Evolutionary conservation across 2,888 invertebrate genomes (phyloP).

Genomic region (Alitta virens): DNA sequence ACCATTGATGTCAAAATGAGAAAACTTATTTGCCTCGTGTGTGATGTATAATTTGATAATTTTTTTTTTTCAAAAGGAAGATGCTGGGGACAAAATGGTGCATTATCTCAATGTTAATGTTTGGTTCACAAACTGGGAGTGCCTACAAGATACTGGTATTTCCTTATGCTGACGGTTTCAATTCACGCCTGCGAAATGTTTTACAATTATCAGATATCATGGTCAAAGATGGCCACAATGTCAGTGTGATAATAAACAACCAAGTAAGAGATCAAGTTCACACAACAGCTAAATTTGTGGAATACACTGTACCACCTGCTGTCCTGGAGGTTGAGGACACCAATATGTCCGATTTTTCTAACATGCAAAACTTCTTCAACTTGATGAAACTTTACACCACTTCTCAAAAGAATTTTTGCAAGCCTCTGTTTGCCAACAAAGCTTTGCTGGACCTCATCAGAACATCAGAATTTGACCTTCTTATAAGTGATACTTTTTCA

Average conservation of each 20-base stretch:
- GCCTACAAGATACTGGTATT: conserved; percentile 24
- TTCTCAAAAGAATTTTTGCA: conserved; percentile 28
- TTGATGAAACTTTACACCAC: no score
- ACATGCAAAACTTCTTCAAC: no score
- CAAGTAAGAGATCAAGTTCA: not conserved
- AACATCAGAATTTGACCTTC: conserved; percentile 17
- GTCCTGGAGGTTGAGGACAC: no score
- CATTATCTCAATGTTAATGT: no score
- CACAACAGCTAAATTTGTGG: not conserved
- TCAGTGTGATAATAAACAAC: conserved; percentile 21
- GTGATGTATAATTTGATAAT: no score
- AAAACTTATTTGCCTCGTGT: no score
- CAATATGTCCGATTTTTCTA: conserved; percentile 27
- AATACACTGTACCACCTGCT: no score
- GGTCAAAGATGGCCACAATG: conserved; percentile 18
- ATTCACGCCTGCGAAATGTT: conserved; percentile 29
- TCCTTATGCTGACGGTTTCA: conserved; percentile 29
- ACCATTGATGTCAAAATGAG: no score
- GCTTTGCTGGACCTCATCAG: conserved; percentile 20
- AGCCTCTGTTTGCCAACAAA: conserved; percentile 18
- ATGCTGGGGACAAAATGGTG: no score
- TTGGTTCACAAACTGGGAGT: no score
- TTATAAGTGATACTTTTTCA: conserved; percentile 28
- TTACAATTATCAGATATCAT: conserved; percentile 25
- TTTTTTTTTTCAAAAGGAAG: no score